A percentile compares a stretch with the other conserved stretches of the same genome.
phyloP scores from a whole-genome alignment of 2,888 invertebrate species.

The Nasonovia ribisnigri region DNA sequence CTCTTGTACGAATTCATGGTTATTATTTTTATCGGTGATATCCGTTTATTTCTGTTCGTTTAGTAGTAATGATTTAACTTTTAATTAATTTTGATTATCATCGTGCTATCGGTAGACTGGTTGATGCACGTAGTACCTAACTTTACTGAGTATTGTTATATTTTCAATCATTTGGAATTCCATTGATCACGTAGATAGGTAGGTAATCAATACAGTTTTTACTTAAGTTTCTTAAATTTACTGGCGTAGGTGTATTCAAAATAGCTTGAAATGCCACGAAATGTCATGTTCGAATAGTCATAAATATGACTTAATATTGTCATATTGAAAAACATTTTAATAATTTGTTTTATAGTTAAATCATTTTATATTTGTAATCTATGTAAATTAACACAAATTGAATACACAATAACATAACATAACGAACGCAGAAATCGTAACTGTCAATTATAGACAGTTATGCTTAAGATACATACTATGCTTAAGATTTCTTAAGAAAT shows the following conservation, averaged over 20 bases:
- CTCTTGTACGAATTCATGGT: background rate
- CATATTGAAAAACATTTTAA: no score
- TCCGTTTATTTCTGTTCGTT: background rate
- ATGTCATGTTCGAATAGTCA: background rate
- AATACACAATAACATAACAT: no score
- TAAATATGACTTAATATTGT: background rate
- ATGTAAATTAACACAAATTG: no score
- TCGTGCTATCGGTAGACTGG: background rate
- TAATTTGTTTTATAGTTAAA: no score
- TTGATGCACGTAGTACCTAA: background rate
- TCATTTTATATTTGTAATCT: no score
- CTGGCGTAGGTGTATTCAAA: background rate
- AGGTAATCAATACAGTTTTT: background rate
- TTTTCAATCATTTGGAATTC: slow-evolving; percentile 66
- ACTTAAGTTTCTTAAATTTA: background rate
- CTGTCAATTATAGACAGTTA: no score
- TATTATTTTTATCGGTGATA: background rate
- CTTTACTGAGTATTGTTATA: background rate
- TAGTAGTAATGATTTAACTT: background rate
- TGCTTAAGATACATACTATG: no score
- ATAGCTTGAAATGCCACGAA: background rate
- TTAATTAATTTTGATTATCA: background rate
- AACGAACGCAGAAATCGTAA: no score
- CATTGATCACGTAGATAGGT: background rate
- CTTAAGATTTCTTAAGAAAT: background rate